Percentiles rank a stretch among this genome's conserved stretches.
These are phyloP conservation scores for Delia radicum DNA, from an alignment of 1,140 invertebrate species.

Conservation along the genomic window DNA sequence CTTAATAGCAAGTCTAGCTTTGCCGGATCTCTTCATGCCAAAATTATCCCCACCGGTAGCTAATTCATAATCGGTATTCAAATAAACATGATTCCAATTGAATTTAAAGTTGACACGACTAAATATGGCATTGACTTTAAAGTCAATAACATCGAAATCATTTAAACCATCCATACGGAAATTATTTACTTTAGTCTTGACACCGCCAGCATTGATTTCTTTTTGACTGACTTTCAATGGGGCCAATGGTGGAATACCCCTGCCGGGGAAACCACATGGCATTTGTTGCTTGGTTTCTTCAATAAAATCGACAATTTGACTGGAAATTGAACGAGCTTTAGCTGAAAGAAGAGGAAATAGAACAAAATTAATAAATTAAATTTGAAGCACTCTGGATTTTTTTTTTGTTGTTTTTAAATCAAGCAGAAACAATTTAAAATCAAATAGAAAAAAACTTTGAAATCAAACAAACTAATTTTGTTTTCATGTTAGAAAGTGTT, in stretches of 20 bases:
- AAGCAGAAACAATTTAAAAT: too few relatives aligned
- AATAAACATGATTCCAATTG: constrained; percentile 36
- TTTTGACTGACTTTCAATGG: constrained; percentile 32
- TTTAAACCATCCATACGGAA: constrained; percentile 40
- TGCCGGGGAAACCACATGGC: constrained; percentile 34
- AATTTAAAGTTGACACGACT: constrained; percentile 35
- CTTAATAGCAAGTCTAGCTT: constrained; percentile 44
- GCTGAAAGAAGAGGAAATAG: constrained; percentile 24
- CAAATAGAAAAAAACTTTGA: too few relatives aligned
- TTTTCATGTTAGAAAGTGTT: too few relatives aligned
- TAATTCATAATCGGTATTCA: constrained; percentile 39
- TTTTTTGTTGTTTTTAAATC: too few relatives aligned
- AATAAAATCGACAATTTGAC: constrained; percentile 32
- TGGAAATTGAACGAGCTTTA: constrained; percentile 38
- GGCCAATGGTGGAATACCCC: constrained; percentile 43
- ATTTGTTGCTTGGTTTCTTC: constrained; percentile 36
- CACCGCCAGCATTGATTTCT: constrained; percentile 33
- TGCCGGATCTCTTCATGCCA: constrained; percentile 36
- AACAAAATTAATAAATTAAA: not conserved
- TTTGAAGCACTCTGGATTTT: too few relatives aligned
- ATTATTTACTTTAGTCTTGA: constrained; percentile 33
- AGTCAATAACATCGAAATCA: constrained; percentile 35
- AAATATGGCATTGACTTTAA: constrained; percentile 29
- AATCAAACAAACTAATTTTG: too few relatives aligned
- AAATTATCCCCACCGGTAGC: constrained; percentile 26